phyloP scores from a whole-genome alignment of 2,797 vertebrate genomes.

The Brachymystax lenok region DNA sequence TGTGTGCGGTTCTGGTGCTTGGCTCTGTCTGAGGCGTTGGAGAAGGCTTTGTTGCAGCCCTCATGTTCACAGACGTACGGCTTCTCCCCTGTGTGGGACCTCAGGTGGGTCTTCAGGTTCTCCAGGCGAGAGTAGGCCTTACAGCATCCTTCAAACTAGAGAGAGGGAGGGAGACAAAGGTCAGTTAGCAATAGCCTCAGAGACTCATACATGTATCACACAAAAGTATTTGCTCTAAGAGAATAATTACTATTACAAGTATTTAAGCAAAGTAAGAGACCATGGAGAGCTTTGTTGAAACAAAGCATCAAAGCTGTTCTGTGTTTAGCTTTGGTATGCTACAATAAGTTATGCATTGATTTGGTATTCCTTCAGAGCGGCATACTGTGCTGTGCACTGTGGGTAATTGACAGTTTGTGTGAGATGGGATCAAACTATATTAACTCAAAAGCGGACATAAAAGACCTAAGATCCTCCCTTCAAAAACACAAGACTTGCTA shows the following conservation, averaged over 20 bases:
- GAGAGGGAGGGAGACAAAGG: background rate
- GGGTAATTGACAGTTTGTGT: slow-evolving; percentile 58
- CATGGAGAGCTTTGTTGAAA: background rate
- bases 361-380: slow-evolving; percentile 64
- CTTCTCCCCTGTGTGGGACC: slow-evolving; percentile 98
- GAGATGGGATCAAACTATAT: slow-evolving; percentile 60
- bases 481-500: slow-evolving; percentile 28
- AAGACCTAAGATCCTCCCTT: slow-evolving; percentile 45
- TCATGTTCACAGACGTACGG: slow-evolving; percentile 98
- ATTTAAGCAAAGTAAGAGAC: background rate
- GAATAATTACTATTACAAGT: background rate
- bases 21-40: slow-evolving; percentile 96
- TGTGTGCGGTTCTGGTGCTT: slow-evolving; percentile 99
- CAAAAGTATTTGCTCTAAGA: background rate
- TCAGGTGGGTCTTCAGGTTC: slow-evolving; percentile 98
- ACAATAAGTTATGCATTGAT: slow-evolving; percentile 58
- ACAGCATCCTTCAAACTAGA: slow-evolving; percentile 93
- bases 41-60: slow-evolving; percentile 99
- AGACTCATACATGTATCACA: background rate
- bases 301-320: background rate
- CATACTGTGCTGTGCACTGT: slow-evolving; percentile 48
- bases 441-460: slow-evolving; percentile 44
- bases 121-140: slow-evolving; percentile 98
- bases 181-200: background rate
- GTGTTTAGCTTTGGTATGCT: slow-evolving; percentile 8